phyloP scores from a whole-genome alignment of 64 coral and sea anemone genomes.

The Platygyra sinensis region DNA sequence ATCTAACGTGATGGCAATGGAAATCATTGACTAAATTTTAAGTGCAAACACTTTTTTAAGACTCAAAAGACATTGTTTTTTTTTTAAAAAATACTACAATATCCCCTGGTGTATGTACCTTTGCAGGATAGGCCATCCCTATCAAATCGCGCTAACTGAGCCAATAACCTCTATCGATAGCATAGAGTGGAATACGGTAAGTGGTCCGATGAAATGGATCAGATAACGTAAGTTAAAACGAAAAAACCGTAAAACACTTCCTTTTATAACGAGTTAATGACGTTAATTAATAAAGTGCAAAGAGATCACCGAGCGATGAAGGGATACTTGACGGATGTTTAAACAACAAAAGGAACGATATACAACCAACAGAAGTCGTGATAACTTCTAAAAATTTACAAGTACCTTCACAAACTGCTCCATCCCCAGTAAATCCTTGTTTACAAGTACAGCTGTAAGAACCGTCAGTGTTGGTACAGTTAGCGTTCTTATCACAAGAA shows the following conservation, averaged over 20 bases:
- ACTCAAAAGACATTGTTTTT: no score
- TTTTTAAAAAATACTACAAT: no score
- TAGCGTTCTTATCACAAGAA: conserved; percentile 2
- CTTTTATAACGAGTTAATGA: neutral
- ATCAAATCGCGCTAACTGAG: neutral
- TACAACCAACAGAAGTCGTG: no score
- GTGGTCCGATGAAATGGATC: no score
- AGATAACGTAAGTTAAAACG: no score
- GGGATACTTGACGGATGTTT: neutral
- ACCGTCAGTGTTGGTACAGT: conserved; percentile 6
- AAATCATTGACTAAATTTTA: neutral
- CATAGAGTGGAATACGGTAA: no score
- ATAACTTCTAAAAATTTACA: no score
- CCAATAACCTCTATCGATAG: no score
- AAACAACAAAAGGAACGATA: no score
- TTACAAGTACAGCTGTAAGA: conserved; percentile 17
- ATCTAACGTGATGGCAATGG: neutral
- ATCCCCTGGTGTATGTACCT: neutral
- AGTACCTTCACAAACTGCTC: conserved; percentile 19
- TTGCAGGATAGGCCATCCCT: conserved; percentile 15
- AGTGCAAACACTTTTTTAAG: no score
- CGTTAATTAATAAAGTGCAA: neutral
- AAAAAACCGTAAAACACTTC: neutral
- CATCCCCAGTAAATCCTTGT: conserved; percentile 18
- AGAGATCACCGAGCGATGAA: neutral